Conservation (phyloP, 2,797 vertebrate genomes). For the Coendou prehensilis region DNA sequence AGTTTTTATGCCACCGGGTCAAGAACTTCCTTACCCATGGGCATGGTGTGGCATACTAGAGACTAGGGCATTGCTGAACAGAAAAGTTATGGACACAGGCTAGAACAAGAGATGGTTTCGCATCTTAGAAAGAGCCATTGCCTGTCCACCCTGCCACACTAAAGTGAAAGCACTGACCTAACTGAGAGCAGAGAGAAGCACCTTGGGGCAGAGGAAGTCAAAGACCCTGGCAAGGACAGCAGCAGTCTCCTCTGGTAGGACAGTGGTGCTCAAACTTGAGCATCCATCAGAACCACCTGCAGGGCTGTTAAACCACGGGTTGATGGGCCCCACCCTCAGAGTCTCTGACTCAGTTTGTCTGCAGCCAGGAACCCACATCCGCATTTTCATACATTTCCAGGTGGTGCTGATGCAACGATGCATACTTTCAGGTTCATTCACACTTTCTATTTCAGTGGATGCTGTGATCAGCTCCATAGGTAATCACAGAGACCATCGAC, state of each 20-base stretch:
- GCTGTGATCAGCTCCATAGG: background rate
- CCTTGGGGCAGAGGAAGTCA: background rate
- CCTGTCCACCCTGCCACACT: background rate
- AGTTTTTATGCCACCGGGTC: background rate
- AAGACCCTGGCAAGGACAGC: background rate
- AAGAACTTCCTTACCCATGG: background rate
- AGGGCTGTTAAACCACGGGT: background rate
- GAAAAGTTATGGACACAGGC: background rate
- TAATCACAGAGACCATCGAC: background rate
- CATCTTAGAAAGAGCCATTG: background rate
- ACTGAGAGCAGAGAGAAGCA: background rate
- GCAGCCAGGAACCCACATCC: no score
- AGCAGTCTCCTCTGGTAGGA: background rate
- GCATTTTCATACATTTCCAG: background rate
- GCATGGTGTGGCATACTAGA: background rate
- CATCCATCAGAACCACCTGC: background rate
- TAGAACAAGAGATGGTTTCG: background rate
- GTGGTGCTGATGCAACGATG: no score
- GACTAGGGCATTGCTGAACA: background rate
- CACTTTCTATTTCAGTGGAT: background rate
- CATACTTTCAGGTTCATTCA: background rate
- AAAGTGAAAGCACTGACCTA: background rate
- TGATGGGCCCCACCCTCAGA: background rate
- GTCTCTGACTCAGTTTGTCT: background rate
- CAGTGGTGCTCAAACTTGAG: background rate